These are phyloP conservation scores for Lasioglossum figueresi DNA, from an alignment of 2,888 invertebrate genomes.

Conservation along the genomic window DNA sequence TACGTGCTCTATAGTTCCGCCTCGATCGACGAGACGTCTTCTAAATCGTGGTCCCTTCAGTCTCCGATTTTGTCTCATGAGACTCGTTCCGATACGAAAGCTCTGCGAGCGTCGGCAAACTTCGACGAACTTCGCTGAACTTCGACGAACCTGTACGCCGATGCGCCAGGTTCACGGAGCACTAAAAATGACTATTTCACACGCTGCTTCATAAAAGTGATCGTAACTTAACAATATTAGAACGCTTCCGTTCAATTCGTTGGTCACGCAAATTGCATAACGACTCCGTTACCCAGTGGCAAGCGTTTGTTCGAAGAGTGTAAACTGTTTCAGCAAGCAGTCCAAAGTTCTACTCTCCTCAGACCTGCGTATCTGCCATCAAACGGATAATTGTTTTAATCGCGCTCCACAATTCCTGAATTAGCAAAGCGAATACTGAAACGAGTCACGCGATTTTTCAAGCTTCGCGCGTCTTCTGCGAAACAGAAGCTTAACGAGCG, in stretches of 20 bases:
- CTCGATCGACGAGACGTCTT: constrained; percentile 38
- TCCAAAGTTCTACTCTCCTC: background rate
- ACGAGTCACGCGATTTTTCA: background rate
- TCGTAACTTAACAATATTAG: background rate
- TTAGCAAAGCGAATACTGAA: background rate
- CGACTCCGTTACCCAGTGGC: background rate
- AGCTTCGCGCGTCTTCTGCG: background rate
- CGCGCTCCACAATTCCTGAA: background rate
- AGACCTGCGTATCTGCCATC: background rate
- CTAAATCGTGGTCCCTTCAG: constrained; percentile 12
- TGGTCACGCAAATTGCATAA: background rate
- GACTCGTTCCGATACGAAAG: background rate
- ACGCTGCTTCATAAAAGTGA: background rate
- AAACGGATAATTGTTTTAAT: background rate
- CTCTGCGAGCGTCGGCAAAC: background rate
- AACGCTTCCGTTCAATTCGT: background rate
- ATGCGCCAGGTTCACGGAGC: no score
- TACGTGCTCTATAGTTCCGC: constrained; percentile 64
- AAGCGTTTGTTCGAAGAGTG: background rate
- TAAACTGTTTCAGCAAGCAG: background rate
- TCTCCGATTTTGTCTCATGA: background rate
- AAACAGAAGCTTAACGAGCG: background rate
- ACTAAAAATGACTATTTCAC: background rate
- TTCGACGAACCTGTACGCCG: no score
- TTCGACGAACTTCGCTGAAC: no score